phyloP scores from a whole-genome alignment of 2,113 vertebrate genomes.

The Pseudorhombus dupliciocellatus region DNA sequence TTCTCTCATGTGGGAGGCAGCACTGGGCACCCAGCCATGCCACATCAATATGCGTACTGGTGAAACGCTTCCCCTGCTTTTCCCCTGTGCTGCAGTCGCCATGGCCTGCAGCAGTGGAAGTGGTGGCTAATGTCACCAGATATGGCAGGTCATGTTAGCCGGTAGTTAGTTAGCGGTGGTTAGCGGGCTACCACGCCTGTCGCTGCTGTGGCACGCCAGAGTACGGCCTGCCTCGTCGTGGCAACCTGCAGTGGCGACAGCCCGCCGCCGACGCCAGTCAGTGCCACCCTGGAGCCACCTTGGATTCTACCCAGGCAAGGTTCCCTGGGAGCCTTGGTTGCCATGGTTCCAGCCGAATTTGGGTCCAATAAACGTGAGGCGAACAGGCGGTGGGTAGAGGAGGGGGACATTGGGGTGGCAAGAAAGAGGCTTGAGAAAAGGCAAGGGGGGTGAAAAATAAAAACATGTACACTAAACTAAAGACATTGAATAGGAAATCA shows the following conservation, averaged over 20 bases:
- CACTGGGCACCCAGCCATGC: constrained; percentile 79
- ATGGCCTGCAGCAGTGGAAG: constrained; percentile 54
- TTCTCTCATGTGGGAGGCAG: constrained; percentile 76
- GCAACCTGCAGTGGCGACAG: constrained; percentile 60
- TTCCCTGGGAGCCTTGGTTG: constrained; percentile 80
- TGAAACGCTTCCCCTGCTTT: constrained; percentile 69
- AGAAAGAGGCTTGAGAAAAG: constrained; percentile 47
- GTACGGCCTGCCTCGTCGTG: constrained; percentile 40
- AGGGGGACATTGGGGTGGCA: constrained; percentile 55
- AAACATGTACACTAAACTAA: constrained; percentile 13
- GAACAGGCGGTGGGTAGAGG: constrained; percentile 62
- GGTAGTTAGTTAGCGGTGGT: constrained; percentile 63
- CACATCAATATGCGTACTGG: constrained; percentile 78
- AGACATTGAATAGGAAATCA: background rate
- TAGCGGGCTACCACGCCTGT: constrained; percentile 53
- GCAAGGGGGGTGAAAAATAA: constrained; percentile 40
- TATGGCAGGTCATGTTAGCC: constrained; percentile 64
- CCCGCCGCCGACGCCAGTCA: constrained; percentile 70
- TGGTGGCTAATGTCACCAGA: constrained; percentile 60
- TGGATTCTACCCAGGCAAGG: constrained; percentile 81
- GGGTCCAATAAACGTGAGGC: constrained; percentile 77
- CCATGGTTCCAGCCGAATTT: constrained; percentile 83
- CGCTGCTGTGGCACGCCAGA: constrained; percentile 12
- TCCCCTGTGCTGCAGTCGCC: constrained; percentile 31
- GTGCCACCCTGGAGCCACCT: constrained; percentile 76